Evolutionary conservation across 2,113 vertebrate genomes (phyloP), one percentile per base, ranked within the genome.

Genomic region (Aptenodytes patagonicus): DNA sequence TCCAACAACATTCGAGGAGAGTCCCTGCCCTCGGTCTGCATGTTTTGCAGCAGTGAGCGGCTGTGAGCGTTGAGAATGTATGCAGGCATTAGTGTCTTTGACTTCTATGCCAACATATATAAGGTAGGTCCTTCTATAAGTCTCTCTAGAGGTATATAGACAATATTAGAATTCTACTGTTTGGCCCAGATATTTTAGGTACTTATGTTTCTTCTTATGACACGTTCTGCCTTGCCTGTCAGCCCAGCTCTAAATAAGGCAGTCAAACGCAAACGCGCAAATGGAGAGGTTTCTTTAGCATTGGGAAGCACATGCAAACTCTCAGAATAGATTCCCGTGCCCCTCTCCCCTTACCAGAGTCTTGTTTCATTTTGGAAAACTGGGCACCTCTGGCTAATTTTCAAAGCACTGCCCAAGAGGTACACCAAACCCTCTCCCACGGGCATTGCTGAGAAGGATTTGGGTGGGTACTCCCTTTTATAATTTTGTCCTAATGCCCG

Each of bases 361-460:
- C 95, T 54, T 57, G 84, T 96, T 97, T 97, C 91, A 76, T 58
- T 95, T 95, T 58, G 85, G 89, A 97, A 96, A 96, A 93, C 52
- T 73, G 79, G 90, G 70, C 49, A 94, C 57, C 76, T 91, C 70
- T 49, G 71, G 77, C 72, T 96, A 32, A 83, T 94, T 97, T 97
- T 94, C 89, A 93, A 97, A 95, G 71, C 58, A 26, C 52, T 86
- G 65, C 65, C 84, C 55, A 69, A 36, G 18, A 42, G 32, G 31
- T 31, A 49, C 46, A 83, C 32, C 70, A 47, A 66, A 47, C 25
- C 52, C 16, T 47, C 20, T 96, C 72, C 55, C 28, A 34, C 1
- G 10, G 24, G 31, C 65, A 46, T 83, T 91, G 36, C 54, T 40
- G 46, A 80, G 62, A 83, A 91, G 57, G 42, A 69, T 40, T 87